Percentiles rank a stretch among this genome's conserved stretches.
These are phyloP conservation scores for Ispidina picta DNA, from an alignment of 2,797 vertebrate genomes.

Conservation along the genomic window DNA sequence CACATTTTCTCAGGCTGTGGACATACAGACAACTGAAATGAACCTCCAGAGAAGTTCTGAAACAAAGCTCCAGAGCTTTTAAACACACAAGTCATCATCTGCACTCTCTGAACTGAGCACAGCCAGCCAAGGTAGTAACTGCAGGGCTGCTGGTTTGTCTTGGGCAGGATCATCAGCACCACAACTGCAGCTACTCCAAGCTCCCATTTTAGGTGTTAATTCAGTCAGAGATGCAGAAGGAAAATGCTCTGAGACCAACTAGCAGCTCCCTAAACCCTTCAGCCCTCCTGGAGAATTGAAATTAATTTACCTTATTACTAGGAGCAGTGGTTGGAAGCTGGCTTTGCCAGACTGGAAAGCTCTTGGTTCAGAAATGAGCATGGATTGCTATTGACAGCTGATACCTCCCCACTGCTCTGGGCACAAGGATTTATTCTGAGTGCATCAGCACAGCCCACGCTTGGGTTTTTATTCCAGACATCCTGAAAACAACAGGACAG, in stretches of 20 bases:
- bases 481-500: not conserved
- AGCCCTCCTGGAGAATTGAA: not conserved
- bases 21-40: not conserved
- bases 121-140: not conserved
- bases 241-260: not conserved
- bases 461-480: not conserved
- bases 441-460: rapidly evolving
- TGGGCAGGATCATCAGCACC: not conserved
- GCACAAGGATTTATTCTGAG: not conserved
- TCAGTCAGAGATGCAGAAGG: not conserved
- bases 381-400: rapidly evolving
- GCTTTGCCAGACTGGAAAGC: not conserved
- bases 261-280: not conserved
- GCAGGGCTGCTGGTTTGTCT: not conserved
- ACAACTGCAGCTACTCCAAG: constrained; percentile 14
- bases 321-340: not conserved
- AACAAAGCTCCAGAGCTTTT: not conserved
- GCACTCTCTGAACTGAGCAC: not conserved
- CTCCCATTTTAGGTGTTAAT: not conserved
- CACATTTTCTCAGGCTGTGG: not conserved
- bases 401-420: not conserved
- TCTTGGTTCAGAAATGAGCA: not conserved
- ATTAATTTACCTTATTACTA: not conserved
- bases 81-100: not conserved
- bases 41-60: not conserved